Percentiles rank a stretch among this genome's conserved stretches.
Conservation (phyloP, 2,797 vertebrate species). For the Eleutherodactylus coqui region DNA sequence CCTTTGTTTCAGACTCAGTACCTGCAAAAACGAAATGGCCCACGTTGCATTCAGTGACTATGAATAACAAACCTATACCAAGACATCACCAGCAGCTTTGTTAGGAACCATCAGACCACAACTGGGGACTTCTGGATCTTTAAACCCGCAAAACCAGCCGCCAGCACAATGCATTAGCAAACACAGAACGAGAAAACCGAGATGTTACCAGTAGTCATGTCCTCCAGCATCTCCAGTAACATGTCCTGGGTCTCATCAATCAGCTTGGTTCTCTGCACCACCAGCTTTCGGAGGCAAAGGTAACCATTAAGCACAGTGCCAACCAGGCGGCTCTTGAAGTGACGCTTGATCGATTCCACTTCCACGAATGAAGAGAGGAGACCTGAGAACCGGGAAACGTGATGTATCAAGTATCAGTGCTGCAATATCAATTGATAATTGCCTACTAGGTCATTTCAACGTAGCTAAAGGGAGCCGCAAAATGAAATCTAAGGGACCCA, state of each 20-base stretch:
- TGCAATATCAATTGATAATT: not conserved
- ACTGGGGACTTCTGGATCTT: not conserved
- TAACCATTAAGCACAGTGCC: constrained; percentile 97
- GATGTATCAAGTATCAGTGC: not conserved
- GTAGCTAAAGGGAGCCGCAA: not conserved
- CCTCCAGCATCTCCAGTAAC: constrained; percentile 98
- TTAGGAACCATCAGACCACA: not conserved
- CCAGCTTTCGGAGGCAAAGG: constrained; percentile 93
- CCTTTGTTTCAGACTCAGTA: constrained; percentile 98
- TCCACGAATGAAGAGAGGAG: constrained; percentile 97
- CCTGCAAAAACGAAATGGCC: constrained; percentile 73
- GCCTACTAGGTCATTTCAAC: not conserved
- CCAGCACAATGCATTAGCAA: not conserved
- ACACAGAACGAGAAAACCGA: too few species aligned
- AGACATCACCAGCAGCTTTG: not conserved
- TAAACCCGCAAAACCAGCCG: not conserved
- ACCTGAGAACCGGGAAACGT: constrained; percentile 73
- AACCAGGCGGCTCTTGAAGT: constrained; percentile 97
- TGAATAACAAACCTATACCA: not conserved
- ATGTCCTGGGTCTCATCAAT: constrained; percentile 99
- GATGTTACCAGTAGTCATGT: constrained; percentile 95
- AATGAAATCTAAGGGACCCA: not conserved
- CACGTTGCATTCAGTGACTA: not conserved
- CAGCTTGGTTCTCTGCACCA: constrained; percentile 97
- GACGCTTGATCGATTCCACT: constrained; percentile 97